phyloP scores from a whole-genome alignment of 1,140 invertebrate species.

The Lithobius niger region DNA sequence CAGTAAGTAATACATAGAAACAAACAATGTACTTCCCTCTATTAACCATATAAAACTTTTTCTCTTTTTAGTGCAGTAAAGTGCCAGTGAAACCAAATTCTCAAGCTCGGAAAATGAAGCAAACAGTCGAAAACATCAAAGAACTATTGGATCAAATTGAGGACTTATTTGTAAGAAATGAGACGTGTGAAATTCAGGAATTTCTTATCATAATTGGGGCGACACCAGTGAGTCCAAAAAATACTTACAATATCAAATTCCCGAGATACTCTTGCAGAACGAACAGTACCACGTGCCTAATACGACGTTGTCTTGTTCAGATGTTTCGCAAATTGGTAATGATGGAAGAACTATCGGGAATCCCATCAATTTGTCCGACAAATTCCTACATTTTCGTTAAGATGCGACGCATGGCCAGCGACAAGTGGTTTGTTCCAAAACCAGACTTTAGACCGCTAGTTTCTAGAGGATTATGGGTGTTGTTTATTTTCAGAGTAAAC shows the following conservation, averaged over 20 bases:
- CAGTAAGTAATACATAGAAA: no score
- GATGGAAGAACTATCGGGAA: background rate
- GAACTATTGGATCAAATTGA: background rate
- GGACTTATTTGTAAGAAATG: background rate
- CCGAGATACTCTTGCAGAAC: background rate
- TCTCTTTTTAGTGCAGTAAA: no score
- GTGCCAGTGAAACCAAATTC: no score
- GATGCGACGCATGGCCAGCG: background rate
- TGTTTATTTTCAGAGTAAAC: background rate
- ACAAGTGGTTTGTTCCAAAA: conserved; percentile 9
- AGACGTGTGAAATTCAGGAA: background rate
- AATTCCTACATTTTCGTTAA: conserved; percentile 1
- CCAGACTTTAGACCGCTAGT: background rate
- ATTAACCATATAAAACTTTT: no score
- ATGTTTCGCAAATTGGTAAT: conserved; percentile 4
- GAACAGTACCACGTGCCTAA: background rate
- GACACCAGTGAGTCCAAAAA: background rate
- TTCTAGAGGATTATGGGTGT: conserved; percentile 1
- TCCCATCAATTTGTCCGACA: background rate
- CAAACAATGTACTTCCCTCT: no score
- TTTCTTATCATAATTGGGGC: background rate
- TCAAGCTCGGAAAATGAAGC: background rate
- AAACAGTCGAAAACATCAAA: background rate
- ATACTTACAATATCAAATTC: background rate
- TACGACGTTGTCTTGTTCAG: background rate